phyloP scores from a whole-genome alignment of 1,140 invertebrate species.

The Melitaea cinxia region DNA sequence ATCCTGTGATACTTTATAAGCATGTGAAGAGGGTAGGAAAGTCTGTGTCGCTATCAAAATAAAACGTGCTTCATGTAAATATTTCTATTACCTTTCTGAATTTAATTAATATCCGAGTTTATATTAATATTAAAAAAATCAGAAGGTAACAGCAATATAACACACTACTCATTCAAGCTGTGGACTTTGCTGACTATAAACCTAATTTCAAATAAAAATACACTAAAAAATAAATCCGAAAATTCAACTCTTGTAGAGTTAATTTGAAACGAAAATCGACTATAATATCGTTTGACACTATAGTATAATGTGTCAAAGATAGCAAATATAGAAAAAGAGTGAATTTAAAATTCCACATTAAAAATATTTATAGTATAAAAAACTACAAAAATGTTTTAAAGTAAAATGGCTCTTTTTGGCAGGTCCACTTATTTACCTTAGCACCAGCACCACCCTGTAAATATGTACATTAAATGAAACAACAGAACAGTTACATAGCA shows the following conservation, averaged over 20 bases:
- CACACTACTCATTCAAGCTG: constrained; percentile 6
- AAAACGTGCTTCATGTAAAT: constrained; percentile 11
- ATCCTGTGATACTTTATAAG: constrained; percentile 14
- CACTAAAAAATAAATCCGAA: not conserved
- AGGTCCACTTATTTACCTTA: constrained; percentile 70
- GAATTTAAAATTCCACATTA: constrained; percentile 45
- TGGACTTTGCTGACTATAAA: not conserved
- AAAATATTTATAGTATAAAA: constrained; percentile 46
- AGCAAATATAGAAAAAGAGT: constrained; percentile 15
- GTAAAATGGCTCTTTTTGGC: constrained; percentile 47
- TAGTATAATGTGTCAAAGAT: constrained; percentile 34
- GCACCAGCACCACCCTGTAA: constrained; percentile 74
- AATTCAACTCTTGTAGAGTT: constrained; percentile 26
- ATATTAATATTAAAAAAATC: too few species aligned
- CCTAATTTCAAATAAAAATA: constrained; percentile 14
- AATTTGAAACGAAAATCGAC: constrained; percentile 9
- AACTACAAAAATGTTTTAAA: constrained; percentile 54
- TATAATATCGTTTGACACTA: constrained; percentile 24
- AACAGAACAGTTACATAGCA: not conserved
- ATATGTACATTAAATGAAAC: constrained; percentile 50
- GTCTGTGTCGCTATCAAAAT: constrained; percentile 9
- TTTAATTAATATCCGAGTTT: not conserved
- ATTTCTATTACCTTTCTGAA: not conserved
- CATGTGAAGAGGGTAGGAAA: not conserved
- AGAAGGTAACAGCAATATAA: constrained; percentile 17